Evolutionary conservation across 2,888 invertebrate genomes (phyloP).

Genomic region (Pegoplata infirma): DNA sequence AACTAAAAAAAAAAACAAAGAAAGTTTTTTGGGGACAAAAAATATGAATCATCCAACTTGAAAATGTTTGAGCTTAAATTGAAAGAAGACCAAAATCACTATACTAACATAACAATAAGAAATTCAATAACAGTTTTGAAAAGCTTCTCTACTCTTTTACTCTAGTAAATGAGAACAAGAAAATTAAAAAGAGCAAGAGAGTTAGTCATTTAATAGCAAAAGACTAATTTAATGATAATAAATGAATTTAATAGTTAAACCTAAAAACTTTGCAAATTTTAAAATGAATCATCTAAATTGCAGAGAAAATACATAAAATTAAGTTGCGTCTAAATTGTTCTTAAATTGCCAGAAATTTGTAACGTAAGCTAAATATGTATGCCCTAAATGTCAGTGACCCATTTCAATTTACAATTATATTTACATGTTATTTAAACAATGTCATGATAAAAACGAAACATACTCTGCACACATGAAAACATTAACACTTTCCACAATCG

Average conservation of each 20-base stretch:
- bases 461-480: background rate
- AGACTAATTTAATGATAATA: background rate
- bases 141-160: background rate
- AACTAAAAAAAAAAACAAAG: background rate
- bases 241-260: background rate
- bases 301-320: too few relatives aligned
- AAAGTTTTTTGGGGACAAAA: background rate
- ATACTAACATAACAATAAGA: background rate
- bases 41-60: background rate
- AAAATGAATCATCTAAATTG: background rate
- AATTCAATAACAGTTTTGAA: background rate
- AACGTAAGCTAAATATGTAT: background rate
- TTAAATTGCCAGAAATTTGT: background rate
- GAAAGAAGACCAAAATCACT: background rate
- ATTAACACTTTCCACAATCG: background rate
- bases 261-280: background rate
- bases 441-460: background rate
- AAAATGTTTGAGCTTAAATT: background rate
- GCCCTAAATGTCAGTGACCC: conserved; percentile 55
- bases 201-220: background rate
- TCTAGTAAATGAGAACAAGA: background rate
- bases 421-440: background rate
- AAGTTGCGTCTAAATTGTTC: background rate
- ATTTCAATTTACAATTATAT: conserved; percentile 41
- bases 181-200: background rate